phyloP scores from a whole-genome alignment of 2,888 invertebrate species.

The Hemistola chrysoprasaria region DNA sequence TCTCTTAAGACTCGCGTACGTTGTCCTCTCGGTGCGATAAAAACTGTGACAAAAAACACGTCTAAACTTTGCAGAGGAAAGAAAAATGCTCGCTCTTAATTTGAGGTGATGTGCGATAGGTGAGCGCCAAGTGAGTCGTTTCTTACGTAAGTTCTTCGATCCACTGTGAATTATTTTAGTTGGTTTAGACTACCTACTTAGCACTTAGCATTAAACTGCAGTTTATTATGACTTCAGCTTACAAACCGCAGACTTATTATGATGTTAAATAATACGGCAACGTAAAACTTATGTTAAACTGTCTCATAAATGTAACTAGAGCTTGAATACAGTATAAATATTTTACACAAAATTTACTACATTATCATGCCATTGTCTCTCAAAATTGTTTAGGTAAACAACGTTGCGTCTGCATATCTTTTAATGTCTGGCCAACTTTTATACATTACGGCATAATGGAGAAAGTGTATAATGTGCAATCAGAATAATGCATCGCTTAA shows the following conservation, averaged over 20 bases:
- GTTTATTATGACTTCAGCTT: constrained; percentile 3
- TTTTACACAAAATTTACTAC: constrained; percentile 8
- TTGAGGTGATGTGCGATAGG: constrained; percentile 43
- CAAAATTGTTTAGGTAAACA: constrained; percentile 12
- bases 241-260: not conserved
- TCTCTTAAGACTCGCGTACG: constrained; percentile 38
- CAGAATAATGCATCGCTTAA: constrained; percentile 20
- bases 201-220: constrained; percentile 8
- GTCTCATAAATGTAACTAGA: not conserved
- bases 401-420: constrained; percentile 11
- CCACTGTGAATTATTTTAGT: too few relatives aligned
- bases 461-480: constrained; percentile 18
- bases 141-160: constrained; percentile 26
- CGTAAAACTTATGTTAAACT: constrained; percentile 1
- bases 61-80: constrained; percentile 37
- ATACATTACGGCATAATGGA: constrained; percentile 2
- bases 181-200: constrained; percentile 8
- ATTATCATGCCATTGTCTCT: constrained; percentile 13
- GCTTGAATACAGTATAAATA: constrained; percentile 10
- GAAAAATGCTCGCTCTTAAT: constrained; percentile 44
- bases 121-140: constrained; percentile 23
- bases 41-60: constrained; percentile 42
- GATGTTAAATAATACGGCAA: not conserved
- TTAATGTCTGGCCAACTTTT: constrained; percentile 6
- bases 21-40: constrained; percentile 40